These are phyloP conservation scores for Trematomus loennbergii DNA, from an alignment of 2,113 vertebrate species.

Conservation along the genomic window DNA sequence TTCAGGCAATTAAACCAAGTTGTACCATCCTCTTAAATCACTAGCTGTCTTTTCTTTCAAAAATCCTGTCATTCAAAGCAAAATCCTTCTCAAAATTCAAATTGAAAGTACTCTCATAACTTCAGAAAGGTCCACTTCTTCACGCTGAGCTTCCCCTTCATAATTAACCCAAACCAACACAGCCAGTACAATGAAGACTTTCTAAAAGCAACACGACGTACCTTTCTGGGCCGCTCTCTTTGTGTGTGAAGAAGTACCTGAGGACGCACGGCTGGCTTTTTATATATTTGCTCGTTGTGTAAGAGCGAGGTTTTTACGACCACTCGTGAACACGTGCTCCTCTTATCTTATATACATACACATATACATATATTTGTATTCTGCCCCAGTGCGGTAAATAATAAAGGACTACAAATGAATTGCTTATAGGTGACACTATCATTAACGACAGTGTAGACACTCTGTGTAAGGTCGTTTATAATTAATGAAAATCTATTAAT, in stretches of 20 bases:
- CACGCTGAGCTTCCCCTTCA: neutral
- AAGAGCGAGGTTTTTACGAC: slow-evolving; percentile 53
- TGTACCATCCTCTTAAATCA: neutral
- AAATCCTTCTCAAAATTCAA: neutral
- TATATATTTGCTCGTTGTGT: slow-evolving; percentile 57
- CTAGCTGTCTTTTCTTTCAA: neutral
- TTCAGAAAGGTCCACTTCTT: neutral
- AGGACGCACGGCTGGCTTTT: neutral
- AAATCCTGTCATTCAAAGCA: neutral
- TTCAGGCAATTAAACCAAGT: neutral
- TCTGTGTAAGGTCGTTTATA: no score
- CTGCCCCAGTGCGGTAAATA: neutral
- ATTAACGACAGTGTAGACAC: no score
- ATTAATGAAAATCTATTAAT: no score
- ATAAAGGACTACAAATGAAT: slow-evolving; percentile 20
- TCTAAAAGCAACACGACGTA: neutral
- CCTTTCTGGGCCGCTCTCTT: slow-evolving; percentile 22
- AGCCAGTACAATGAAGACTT: neutral
- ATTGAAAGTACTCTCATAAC: slow-evolving; percentile 10
- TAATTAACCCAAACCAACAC: slow-evolving; percentile 22
- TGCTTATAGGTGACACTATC: no score
- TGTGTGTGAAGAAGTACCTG: slow-evolving; percentile 3
- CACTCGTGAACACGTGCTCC: slow-evolving; percentile 35
- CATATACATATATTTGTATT: neutral
- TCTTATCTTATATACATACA: slow-evolving; percentile 55